phyloP scores from a whole-genome alignment of 2,888 invertebrate genomes.

The Ommatoiulus sabulosus region DNA sequence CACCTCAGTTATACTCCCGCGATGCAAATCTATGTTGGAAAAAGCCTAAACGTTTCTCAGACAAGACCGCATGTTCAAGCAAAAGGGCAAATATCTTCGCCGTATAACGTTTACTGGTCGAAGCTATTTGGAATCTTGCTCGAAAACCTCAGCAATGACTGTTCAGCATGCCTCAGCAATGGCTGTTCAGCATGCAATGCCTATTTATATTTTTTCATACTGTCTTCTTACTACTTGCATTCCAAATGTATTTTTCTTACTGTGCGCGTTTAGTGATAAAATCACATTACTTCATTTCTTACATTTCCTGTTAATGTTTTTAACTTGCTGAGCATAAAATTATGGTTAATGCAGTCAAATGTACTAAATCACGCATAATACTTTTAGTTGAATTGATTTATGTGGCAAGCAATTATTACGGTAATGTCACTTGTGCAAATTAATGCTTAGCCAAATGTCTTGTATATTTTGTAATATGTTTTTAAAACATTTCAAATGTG shows the following conservation, averaged over 20 bases:
- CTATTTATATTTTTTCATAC: conserved; percentile 1
- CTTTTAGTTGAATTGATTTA: neutral
- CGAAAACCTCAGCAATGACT: neutral
- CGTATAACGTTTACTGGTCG: neutral
- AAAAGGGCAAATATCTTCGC: neutral
- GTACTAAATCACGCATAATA: conserved; percentile 3
- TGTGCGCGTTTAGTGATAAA: neutral
- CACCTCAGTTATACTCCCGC: neutral
- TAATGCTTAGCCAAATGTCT: neutral
- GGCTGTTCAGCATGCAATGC: neutral
- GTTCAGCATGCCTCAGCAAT: neutral
- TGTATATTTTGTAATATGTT: conserved; percentile 19
- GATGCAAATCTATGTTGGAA: neutral
- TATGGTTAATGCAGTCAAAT: neutral
- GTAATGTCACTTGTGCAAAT: neutral
- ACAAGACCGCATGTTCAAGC: neutral
- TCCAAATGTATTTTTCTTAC: conserved; percentile 19
- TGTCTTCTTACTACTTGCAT: neutral
- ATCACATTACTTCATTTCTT: neutral
- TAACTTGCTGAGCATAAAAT: neutral
- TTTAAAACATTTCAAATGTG: neutral
- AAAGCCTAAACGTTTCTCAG: neutral
- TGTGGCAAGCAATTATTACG: neutral
- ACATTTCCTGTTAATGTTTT: neutral
- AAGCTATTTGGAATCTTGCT: neutral